Evolutionary conservation across 2,113 vertebrate genomes (phyloP), one percentile per base, ranked within the genome.

Genomic region (Perognathus longimembris): DNA sequence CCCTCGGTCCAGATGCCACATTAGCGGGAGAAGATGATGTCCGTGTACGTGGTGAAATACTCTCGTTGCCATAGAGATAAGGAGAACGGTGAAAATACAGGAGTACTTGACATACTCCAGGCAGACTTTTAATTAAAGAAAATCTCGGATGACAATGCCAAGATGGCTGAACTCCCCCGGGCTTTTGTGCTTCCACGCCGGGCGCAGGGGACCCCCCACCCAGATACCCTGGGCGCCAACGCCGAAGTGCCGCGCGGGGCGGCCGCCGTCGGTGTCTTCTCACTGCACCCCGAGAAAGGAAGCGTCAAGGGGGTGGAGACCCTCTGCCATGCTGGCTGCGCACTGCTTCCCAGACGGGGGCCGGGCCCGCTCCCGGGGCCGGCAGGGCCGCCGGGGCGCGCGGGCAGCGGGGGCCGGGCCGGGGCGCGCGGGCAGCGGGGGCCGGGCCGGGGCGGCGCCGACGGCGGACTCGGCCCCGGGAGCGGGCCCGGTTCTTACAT

Each of bases 1-100:
- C 95, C 95, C 97, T 95, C 96, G 93, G 97, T 97, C 97, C 98
- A 98, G 97, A 98, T 94, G 97, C 96, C 95, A 97, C 98, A 97
- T 98, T 98, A 98, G 97, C 97, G 95, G 97, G 97, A 54, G 97
- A 98, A 97, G 97, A 98, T 96, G 97, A 97, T 97, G 98, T 97
- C 98, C 98, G 98, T 98, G 98, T 97, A 98, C 98, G 98, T 98
- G 98, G 96, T 96, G 98, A 98, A 98, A 98, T 98, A 98, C 98
- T 98, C 98, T 97, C 94, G 98, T 98, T 98, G 98, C 98, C 98
- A 98, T 98, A 98, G 98, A 97, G 98, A 98, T 98, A 97, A 97
- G 97, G 98, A 98, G 98, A 98, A 98, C 97, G 97, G 97, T 95
- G 95, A 98, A 98, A 98, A 98, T 97, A 98, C 95, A 92, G 97